Evolutionary conservation across 2,888 invertebrate species (phyloP), one percentile per base, ranked within the genome.

Genomic region (Agrochola litura): DNA sequence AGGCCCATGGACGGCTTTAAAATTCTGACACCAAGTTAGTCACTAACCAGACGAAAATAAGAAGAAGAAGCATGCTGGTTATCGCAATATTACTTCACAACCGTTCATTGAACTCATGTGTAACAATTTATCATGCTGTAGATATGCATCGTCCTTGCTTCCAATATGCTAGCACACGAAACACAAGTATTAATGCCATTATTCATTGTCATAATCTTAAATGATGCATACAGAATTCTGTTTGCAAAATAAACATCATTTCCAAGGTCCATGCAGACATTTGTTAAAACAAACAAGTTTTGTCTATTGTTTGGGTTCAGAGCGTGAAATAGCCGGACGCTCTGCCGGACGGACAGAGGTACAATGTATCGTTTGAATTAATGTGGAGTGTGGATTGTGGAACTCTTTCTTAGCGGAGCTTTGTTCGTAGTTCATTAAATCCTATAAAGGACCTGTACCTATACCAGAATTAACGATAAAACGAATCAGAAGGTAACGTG

Each of bases 241-340:
- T 82, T 80, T 84, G 65, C 85, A 84, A 76, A 80, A 72, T 64
- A 63, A 60, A 72, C 71, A 65, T 71, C 30, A 65, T 30, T 43
- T 41, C 72, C 81, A 87, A 87, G 87, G 87, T 77, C 66, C 61
- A 30, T 25, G 65, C 65, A 76, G 77, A 76, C 79, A 76, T 81
- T 61, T 76, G 73, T 69, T 61, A 68, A 72, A 73, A 81, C 76
- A 82, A 79, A 77, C 79, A 83, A 73, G 76, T 63, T 70, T 52
- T 46, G 76, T 12, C 84, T 41, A 88, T 88, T 88, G 88, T 88
- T 88, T 66, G 64, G 43, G 70, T 41, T 37, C 81, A 67, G n/a
- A 81, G 77, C 88, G 87, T 88, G 89, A 85, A 88, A 87, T 85
- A 46, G 76, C 74, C 86, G 87, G 89, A 87, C 85, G 84, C 71